phyloP scores from a whole-genome alignment of 1,140 invertebrate genomes.

The Ceratosolen solmsi region DNA sequence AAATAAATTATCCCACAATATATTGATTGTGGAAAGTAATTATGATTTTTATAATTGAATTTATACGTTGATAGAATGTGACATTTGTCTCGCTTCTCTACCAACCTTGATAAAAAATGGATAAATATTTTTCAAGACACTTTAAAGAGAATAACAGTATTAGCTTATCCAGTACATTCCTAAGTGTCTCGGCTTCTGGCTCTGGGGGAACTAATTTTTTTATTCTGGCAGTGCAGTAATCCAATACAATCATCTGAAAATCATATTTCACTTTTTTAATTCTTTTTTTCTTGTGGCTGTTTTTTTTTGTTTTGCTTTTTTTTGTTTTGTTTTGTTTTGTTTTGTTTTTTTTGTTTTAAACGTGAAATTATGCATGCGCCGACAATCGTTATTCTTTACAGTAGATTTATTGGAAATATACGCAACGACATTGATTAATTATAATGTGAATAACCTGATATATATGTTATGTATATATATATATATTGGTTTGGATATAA shows the following conservation, averaged over 20 bases:
- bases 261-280: slow-evolving; percentile 24
- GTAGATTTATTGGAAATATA: too few relatives aligned
- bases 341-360: too few relatives aligned
- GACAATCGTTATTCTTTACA: too few relatives aligned
- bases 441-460: too few relatives aligned
- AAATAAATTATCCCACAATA: slow-evolving; percentile 21
- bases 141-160: slow-evolving; percentile 81
- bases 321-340: too few relatives aligned
- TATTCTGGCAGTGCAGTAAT: slow-evolving; percentile 59
- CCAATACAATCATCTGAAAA: slow-evolving; percentile 61
- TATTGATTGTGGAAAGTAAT: background rate
- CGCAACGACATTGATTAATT: too few relatives aligned
- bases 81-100: background rate
- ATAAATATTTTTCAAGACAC: slow-evolving; percentile 82
- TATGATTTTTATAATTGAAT: background rate
- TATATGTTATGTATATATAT: too few relatives aligned
- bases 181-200: slow-evolving; percentile 64
- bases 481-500: too few relatives aligned
- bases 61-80: background rate
- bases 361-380: too few relatives aligned
- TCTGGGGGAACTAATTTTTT: slow-evolving; percentile 62
- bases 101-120: slow-evolving; percentile 81
- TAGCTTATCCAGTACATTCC: slow-evolving; percentile 77
- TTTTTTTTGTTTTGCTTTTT: too few relatives aligned
- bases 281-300: background rate